Percentiles rank a stretch among this genome's conserved stretches.
Conservation (phyloP, 1,140 invertebrate genomes). For the Pogonus chalceus region DNA sequence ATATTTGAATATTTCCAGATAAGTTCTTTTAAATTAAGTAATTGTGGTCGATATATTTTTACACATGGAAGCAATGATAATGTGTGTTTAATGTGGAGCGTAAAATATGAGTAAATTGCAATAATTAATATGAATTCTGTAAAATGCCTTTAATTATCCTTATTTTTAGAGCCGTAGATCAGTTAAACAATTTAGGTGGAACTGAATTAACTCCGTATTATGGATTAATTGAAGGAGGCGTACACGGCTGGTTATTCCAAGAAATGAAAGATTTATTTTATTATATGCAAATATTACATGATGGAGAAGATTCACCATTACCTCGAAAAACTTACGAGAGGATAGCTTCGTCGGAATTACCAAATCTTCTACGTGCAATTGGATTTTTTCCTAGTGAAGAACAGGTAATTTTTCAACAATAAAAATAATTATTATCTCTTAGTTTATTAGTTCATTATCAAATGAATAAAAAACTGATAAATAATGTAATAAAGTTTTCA, state of each 20-base stretch:
- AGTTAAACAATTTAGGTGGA: constrained; percentile 40
- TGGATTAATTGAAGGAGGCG: constrained; percentile 44
- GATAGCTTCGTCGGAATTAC: constrained; percentile 52
- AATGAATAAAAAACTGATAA: too few relatives aligned
- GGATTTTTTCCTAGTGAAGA: constrained; percentile 63
- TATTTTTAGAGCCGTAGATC: constrained; percentile 40
- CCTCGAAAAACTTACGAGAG: constrained; percentile 43
- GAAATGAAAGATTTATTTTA: constrained; percentile 63
- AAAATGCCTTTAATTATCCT: too few relatives aligned
- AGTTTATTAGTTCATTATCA: too few relatives aligned
- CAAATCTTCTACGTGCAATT: constrained; percentile 60
- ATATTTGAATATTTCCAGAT: constrained; percentile 29
- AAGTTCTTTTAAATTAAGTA: constrained; percentile 27
- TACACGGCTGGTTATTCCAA: constrained; percentile 51
- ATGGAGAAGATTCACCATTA: constrained; percentile 52
- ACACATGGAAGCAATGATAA: constrained; percentile 45
- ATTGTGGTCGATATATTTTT: constrained; percentile 43
- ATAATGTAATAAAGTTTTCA: too few relatives aligned
- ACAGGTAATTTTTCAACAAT: constrained; percentile 46
- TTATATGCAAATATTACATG: constrained; percentile 59
- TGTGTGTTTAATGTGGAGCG: constrained; percentile 48
- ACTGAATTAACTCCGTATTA: constrained; percentile 45
- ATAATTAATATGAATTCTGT: too few relatives aligned
- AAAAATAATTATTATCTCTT: constrained; percentile 5
- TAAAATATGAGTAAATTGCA: constrained; percentile 46